Conservation (phyloP, 2,797 vertebrate species). For the Dryobates pubescens region DNA sequence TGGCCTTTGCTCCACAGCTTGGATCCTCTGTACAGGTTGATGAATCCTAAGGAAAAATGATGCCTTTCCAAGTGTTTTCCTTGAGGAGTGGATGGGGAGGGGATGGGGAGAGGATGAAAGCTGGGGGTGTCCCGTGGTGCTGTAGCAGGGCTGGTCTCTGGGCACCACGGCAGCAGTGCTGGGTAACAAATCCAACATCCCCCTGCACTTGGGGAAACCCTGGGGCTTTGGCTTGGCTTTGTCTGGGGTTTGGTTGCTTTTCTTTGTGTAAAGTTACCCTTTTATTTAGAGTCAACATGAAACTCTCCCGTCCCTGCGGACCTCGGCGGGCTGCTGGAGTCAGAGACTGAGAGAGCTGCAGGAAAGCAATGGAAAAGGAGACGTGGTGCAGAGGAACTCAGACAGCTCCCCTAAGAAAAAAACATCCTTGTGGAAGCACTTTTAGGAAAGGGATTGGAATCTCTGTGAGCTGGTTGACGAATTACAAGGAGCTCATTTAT, state of each 20-base stretch:
- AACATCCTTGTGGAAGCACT: neutral
- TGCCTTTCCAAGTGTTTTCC: neutral
- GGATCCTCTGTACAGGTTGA: neutral
- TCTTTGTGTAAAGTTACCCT: neutral
- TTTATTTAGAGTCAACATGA: slow-evolving; percentile 20
- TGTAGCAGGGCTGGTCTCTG: neutral
- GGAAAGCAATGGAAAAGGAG: neutral
- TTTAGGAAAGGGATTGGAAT: neutral
- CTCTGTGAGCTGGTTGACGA: neutral
- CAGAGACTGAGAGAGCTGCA: neutral
- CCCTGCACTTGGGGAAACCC: neutral
- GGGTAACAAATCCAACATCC: neutral
- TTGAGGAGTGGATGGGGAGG: neutral
- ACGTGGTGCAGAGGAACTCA: neutral
- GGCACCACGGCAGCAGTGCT: accelerated
- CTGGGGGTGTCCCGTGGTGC: neutral
- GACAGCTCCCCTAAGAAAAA: neutral
- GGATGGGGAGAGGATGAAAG: neutral
- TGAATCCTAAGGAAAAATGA: neutral
- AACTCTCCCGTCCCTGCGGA: neutral
- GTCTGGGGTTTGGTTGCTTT: neutral
- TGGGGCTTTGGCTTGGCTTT: neutral
- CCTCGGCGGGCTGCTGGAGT: neutral
- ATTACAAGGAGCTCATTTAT: neutral
- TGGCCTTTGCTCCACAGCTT: neutral